phyloP scores from a whole-genome alignment of 2,113 vertebrate species.

The Neomonachus schauinslandi region DNA sequence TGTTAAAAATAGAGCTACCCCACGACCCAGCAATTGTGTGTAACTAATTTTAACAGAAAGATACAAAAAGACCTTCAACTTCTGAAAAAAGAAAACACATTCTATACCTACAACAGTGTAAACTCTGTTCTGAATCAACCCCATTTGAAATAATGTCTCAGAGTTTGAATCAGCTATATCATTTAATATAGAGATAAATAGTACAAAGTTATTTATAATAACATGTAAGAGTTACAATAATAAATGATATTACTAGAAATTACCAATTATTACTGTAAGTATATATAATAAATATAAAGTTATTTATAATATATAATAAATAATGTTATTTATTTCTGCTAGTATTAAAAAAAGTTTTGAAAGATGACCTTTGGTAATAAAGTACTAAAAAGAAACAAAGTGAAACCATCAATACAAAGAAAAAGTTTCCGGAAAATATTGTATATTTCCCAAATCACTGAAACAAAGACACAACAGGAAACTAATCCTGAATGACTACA shows the following conservation, averaged over 20 bases:
- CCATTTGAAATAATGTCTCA: slow-evolving; percentile 26
- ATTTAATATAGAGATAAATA: background rate
- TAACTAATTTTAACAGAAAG: slow-evolving; percentile 43
- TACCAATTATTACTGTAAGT: background rate
- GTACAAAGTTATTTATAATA: background rate
- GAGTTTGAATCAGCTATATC: slow-evolving; percentile 9
- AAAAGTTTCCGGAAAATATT: slow-evolving; percentile 33
- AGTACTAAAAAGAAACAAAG: slow-evolving; percentile 64
- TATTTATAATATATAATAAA: background rate
- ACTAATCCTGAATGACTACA: background rate
- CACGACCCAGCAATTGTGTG: background rate
- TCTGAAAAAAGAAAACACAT: slow-evolving; percentile 29
- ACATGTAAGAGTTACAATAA: background rate
- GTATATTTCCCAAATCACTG: slow-evolving; percentile 46
- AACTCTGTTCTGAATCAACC: slow-evolving; percentile 48
- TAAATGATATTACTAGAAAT: background rate
- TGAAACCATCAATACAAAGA: background rate
- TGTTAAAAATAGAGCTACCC: too few species aligned
- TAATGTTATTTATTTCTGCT: slow-evolving; percentile 7
- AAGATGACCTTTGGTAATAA: slow-evolving; percentile 42
- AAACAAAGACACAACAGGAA: background rate
- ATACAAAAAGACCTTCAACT: slow-evolving; percentile 28
- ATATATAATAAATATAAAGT: background rate
- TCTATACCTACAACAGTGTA: background rate
- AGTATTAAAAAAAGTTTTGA: slow-evolving; percentile 35